Base-by-base conservation (phyloP, 2,797 vertebrate species). In the Notolepis coatsorum region DNA sequence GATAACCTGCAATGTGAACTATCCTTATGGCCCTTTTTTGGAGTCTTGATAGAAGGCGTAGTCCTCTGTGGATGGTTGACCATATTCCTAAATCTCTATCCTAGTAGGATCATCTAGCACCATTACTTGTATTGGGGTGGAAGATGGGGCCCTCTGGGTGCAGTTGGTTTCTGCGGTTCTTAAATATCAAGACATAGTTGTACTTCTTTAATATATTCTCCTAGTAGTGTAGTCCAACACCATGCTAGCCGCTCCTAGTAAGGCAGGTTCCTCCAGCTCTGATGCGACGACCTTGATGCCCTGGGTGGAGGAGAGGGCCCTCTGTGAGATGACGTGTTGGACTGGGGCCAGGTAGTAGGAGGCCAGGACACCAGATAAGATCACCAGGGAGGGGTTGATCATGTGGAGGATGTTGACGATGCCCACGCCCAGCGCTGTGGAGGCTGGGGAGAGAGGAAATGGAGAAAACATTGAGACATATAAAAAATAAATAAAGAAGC, bases 201-300 rank as follows among this genome's bases (percentile, higher is more conserved):
- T n/a, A n/a, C n/a, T n/a, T n/a, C 46, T 39, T 86, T 43, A 91
- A 46, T 83, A 86, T 50, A 48, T 73, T 62, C 89, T 86, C 71
- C 88, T 86, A 4, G 96, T 99, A 7, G 96, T 92, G 24, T 98
- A 99, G 87, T 99, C 96, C 65, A 99, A 85, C 37, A 99, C 98
- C 93, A 99, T 95, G 79, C 96, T 99, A 20, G 98, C 98, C 1
- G 98, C 98, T 2, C 98, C 98, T 0, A 99, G 93, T 64, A 99
- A 88, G 28, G 98, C 98, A 0, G 98, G 97, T 27, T 98, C 97
- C 35, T 93, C 93, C 56, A 99, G 82, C 23, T 96, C 90, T 2
- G 98, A 98, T n/a, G 93, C 91, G 27, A 96, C 74, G 6, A 99
- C 95, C 3, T 93, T 92, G 55, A 95, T 93, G 0, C 77, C 86